A percentile compares a stretch with the other conserved stretches of the same genome.
Conservation (phyloP, 92 coral and sea anemone species). For the Siderastrea siderea region DNA sequence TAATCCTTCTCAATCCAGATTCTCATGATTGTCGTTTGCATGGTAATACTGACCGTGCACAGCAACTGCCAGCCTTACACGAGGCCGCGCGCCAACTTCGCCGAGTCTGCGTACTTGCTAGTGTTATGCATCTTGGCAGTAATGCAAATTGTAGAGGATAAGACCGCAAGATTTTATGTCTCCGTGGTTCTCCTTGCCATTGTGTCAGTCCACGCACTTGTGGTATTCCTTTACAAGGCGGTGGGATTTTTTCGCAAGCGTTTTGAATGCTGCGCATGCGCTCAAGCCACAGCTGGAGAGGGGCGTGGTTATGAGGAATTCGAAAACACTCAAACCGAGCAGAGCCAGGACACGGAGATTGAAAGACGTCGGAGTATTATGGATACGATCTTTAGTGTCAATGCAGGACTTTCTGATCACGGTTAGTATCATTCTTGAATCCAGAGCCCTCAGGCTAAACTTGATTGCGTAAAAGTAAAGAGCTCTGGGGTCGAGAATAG, state of each 20-base stretch:
- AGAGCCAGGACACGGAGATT: background rate
- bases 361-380: slow-evolving; percentile 14
- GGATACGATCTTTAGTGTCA: slow-evolving; percentile 5
- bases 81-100: slow-evolving; percentile 71
- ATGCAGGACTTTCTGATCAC: background rate
- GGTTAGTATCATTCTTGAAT: background rate
- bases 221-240: slow-evolving; percentile 52
- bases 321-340: slow-evolving; percentile 18
- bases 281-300: background rate
- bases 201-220: slow-evolving; percentile 56
- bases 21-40: slow-evolving; percentile 73
- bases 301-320: background rate
- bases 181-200: slow-evolving; percentile 45
- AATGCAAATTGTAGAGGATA: slow-evolving; percentile 61
- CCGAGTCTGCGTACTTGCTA: slow-evolving; percentile 83
- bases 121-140: slow-evolving; percentile 72
- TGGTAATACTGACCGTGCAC: slow-evolving; percentile 73
- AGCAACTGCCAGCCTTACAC: slow-evolving; percentile 89
- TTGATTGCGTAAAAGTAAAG: no score
- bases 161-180: slow-evolving; percentile 14
- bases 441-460: no score
- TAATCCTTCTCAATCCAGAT: slow-evolving; percentile 36
- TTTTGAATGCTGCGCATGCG: background rate
- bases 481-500: no score
- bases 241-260: slow-evolving; percentile 60